Conservation (phyloP, 2,888 invertebrate genomes). For the Chrysolina americana region DNA sequence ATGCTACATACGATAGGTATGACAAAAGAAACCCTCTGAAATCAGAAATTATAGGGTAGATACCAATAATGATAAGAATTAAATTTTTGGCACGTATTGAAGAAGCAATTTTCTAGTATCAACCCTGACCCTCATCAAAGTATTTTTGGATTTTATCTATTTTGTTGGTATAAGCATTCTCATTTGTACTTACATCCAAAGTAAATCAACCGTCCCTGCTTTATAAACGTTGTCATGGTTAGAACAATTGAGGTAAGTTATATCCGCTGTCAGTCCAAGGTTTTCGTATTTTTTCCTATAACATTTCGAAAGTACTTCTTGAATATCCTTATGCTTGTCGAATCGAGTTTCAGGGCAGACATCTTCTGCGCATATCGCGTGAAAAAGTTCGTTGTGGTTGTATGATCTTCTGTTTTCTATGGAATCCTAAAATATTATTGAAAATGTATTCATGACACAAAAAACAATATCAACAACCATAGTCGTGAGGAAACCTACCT, state of each 20-base stretch:
- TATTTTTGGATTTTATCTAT: background rate
- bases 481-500: slow-evolving; percentile 25
- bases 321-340: background rate
- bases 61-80: no score
- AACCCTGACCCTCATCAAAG: no score
- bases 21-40: slow-evolving; percentile 32
- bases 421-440: slow-evolving; percentile 47
- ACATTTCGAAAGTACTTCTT: slow-evolving; percentile 38
- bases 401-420: slow-evolving; percentile 50
- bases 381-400: slow-evolving; percentile 53
- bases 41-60: background rate
- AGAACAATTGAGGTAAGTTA: slow-evolving; percentile 41
- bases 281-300: slow-evolving; percentile 46
- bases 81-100: no score
- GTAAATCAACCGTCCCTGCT: slow-evolving; percentile 36
- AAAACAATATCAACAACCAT: background rate
- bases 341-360: slow-evolving; percentile 37
- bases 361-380: slow-evolving; percentile 53
- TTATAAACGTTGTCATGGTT: slow-evolving; percentile 40
- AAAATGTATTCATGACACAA: background rate
- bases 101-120: no score
- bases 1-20: slow-evolving; percentile 36
- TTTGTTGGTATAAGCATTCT: background rate
- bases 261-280: slow-evolving; percentile 44
- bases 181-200: slow-evolving; percentile 43